phyloP scores from a whole-genome alignment of 2,113 vertebrate species.

The Philantomba maxwellii region DNA sequence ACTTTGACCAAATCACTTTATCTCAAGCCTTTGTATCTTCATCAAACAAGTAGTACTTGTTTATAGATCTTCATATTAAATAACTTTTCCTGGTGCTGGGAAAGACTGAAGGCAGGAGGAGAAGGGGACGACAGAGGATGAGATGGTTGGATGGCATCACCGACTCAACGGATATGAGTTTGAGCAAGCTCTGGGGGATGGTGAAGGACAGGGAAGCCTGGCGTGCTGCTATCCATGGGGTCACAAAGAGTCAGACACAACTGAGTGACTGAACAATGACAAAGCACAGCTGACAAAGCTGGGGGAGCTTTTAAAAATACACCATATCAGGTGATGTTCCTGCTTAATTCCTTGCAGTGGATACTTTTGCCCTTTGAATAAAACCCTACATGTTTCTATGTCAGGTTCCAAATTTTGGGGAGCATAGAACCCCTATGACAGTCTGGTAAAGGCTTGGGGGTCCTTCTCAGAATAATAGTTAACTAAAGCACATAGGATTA shows the following conservation, averaged over 20 bases:
- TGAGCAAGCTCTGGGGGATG: neutral
- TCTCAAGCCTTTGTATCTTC: neutral
- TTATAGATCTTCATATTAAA: neutral
- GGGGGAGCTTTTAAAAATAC: neutral
- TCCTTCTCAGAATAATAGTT: neutral
- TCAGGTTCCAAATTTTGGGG: neutral
- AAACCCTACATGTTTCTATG: neutral
- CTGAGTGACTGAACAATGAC: neutral
- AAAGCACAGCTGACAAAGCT: neutral
- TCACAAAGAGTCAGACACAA: neutral
- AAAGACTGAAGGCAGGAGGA: neutral
- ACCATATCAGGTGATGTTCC: neutral
- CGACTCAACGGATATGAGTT: neutral
- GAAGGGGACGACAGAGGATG: neutral
- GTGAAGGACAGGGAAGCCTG: neutral
- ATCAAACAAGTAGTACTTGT: neutral
- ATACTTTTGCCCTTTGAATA: neutral
- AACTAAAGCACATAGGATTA: neutral
- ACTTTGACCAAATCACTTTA: neutral
- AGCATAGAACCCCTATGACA: neutral
- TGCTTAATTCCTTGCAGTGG: neutral
- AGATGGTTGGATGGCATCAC: neutral
- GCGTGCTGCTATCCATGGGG: neutral
- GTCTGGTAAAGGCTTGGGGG: neutral
- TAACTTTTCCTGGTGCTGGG: neutral